phyloP scores from a whole-genome alignment of 1,140 invertebrate genomes.

The Eumaeus atala region DNA sequence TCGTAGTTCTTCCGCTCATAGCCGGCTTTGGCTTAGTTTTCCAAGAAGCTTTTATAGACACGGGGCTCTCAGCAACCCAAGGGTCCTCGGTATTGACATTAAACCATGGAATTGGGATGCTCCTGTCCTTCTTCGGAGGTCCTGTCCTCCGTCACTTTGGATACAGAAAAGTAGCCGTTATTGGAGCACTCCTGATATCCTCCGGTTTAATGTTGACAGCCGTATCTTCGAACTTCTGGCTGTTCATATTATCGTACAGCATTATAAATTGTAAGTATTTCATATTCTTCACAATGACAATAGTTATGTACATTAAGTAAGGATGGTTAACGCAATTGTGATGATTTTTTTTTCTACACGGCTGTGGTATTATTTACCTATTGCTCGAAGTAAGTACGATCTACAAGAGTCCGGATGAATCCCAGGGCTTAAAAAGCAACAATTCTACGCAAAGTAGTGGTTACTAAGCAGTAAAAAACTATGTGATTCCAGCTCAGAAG shows the following conservation, averaged over 20 bases:
- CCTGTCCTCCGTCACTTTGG: slow-evolving; percentile 74
- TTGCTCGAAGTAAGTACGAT: no score
- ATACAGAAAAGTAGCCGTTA: slow-evolving; percentile 75
- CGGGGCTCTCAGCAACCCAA: slow-evolving; percentile 72
- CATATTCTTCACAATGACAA: no score
- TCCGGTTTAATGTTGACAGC: slow-evolving; percentile 72
- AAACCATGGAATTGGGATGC: slow-evolving; percentile 78
- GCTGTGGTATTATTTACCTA: no score
- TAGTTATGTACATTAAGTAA: no score
- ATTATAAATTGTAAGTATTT: slow-evolving; percentile 77
- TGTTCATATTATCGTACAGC: slow-evolving; percentile 77
- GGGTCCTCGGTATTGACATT: slow-evolving; percentile 76
- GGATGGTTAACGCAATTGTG: no score
- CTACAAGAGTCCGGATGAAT: no score
- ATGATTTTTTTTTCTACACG: no score
- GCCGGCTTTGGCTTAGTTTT: slow-evolving; percentile 76
- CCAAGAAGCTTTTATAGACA: slow-evolving; percentile 71
- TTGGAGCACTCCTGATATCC: slow-evolving; percentile 66
- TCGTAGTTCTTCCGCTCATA: slow-evolving; percentile 75
- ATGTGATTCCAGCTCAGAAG: no score
- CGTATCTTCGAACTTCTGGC: slow-evolving; percentile 64
- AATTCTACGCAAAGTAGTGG: no score
- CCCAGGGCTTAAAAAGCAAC: no score
- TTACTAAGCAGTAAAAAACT: no score
- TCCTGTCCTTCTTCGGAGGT: slow-evolving; percentile 77